Conservation (phyloP, 2,888 invertebrate genomes). For the Entomobrya proxima region DNA sequence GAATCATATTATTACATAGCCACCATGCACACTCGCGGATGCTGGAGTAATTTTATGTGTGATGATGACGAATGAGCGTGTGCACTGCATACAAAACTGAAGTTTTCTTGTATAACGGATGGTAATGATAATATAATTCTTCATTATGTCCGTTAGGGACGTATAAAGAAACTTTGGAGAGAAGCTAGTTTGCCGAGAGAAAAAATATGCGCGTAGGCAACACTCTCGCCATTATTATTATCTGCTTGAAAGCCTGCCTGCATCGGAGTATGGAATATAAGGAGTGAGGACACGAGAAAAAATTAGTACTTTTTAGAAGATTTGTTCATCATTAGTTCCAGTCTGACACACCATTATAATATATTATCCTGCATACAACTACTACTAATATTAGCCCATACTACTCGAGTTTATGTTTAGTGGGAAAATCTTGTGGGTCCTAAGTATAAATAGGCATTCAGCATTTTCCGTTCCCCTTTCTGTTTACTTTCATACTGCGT, state of each 20-base stretch:
- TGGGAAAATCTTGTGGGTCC: no score
- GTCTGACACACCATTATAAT: neutral
- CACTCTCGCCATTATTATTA: slow-evolving; percentile 3
- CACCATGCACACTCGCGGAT: no score
- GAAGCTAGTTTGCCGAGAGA: neutral
- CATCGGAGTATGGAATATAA: neutral
- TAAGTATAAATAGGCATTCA: no score
- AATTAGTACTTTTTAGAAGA: neutral
- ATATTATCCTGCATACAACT: neutral
- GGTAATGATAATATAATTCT: neutral
- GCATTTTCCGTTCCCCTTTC: neutral
- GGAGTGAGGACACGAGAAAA: neutral
- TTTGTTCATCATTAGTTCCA: slow-evolving; percentile 20
- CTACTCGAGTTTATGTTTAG: no score
- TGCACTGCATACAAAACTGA: neutral
- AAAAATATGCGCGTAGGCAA: no score
- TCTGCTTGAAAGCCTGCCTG: neutral
- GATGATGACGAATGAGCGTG: neutral
- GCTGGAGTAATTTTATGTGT: neutral
- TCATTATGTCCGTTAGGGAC: neutral
- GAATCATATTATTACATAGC: no score
- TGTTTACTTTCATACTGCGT: neutral
- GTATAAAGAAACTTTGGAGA: no score
- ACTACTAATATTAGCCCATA: no score
- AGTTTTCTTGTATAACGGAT: neutral